These are phyloP conservation scores for Peromyscus melanophrys DNA, from an alignment of 2,797 vertebrate species.

Conservation along the genomic window DNA sequence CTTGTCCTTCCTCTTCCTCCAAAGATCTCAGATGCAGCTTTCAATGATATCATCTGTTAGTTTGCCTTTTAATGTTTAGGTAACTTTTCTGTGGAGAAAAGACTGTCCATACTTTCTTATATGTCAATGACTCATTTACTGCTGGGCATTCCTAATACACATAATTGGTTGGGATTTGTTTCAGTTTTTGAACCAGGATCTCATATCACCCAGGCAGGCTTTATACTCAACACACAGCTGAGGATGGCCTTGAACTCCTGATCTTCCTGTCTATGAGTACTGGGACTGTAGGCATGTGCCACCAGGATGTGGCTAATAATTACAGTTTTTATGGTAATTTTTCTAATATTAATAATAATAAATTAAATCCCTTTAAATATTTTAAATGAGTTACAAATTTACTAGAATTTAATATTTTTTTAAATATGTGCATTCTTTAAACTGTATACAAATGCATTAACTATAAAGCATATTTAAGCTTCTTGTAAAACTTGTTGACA, in stretches of 20 bases:
- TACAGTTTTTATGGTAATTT: not conserved
- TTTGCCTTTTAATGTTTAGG: not conserved
- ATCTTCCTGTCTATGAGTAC: too few relatives aligned
- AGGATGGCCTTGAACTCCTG: too few relatives aligned
- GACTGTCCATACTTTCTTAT: not conserved
- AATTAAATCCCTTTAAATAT: not conserved
- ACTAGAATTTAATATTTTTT: not conserved
- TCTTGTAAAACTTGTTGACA: not conserved
- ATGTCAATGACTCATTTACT: not conserved
- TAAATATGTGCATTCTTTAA: not conserved
- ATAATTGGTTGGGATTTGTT: not conserved
- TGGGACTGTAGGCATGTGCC: too few relatives aligned
- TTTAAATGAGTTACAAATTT: not conserved
- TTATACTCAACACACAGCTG: not conserved
- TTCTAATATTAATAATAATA: not conserved
- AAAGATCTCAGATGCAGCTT: too few relatives aligned
- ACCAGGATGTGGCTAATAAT: not conserved
- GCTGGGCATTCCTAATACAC: not conserved
- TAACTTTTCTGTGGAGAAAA: not conserved
- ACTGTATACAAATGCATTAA: not conserved
- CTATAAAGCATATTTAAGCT: not conserved
- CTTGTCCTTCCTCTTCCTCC: not conserved
- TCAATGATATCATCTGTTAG: not conserved
- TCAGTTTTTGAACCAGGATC: not conserved
- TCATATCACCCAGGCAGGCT: not conserved